phyloP scores from a whole-genome alignment of 1,140 invertebrate genomes.

The Hylyphantes graminicola region DNA sequence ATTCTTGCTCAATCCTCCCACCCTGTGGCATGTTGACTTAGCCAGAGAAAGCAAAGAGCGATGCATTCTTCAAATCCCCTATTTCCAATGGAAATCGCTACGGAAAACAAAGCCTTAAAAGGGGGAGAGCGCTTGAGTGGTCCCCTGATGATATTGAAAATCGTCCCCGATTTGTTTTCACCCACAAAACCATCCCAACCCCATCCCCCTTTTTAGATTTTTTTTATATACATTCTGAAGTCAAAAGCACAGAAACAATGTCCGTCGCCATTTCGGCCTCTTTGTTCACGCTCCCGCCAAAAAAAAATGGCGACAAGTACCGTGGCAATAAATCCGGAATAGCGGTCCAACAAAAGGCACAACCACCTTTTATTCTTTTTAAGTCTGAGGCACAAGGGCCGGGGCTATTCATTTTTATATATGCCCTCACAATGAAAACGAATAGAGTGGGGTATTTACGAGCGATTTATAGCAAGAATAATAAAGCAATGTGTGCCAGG shows the following conservation, averaged over 20 bases:
- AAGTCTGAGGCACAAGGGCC: conserved; percentile 19
- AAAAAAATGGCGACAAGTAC: conserved; percentile 30
- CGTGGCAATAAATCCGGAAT: conserved; percentile 43
- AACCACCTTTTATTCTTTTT: conserved; percentile 20
- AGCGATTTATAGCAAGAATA: conserved; percentile 52
- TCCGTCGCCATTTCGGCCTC: conserved; percentile 37
- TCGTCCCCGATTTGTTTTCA: not conserved
- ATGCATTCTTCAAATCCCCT: not conserved
- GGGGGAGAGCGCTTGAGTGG: not conserved
- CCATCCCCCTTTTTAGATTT: conserved; percentile 16
- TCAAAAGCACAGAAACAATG: conserved; percentile 40
- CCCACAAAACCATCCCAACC: not conserved
- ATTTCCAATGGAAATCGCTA: not conserved
- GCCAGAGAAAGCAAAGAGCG: not conserved
- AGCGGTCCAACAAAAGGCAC: conserved; percentile 41
- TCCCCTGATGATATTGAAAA: not conserved
- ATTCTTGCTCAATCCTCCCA: too few species aligned
- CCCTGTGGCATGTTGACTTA: too few species aligned
- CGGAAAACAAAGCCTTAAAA: not conserved
- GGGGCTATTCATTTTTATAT: conserved; percentile 29
- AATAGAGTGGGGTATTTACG: conserved; percentile 37
- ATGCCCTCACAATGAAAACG: conserved; percentile 30
- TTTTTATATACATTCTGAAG: not conserved
- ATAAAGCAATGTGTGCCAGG: conserved; percentile 41
- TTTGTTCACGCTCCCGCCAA: not conserved